Conservation (phyloP, 2,888 invertebrate species). For the Megamerina dolium region DNA sequence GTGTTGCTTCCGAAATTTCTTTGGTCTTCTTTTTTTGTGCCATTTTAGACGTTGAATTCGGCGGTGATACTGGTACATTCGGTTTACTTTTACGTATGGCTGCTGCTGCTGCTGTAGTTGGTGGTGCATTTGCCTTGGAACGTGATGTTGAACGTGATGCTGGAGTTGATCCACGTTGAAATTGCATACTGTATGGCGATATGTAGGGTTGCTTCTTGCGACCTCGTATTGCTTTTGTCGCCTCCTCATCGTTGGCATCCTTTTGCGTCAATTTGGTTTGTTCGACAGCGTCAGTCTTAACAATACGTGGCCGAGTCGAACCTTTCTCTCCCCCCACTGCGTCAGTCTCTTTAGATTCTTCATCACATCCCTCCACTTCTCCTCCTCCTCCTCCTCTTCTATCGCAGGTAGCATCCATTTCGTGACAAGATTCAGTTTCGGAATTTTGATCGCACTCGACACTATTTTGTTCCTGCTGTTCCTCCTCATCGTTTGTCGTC, state of each 20-base stretch:
- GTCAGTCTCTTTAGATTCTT: slow-evolving; percentile 6
- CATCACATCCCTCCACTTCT: slow-evolving; percentile 8
- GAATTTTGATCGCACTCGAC: slow-evolving; percentile 57
- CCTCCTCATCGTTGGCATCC: slow-evolving; percentile 41
- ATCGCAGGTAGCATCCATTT: slow-evolving; percentile 24
- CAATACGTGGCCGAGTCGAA: slow-evolving; percentile 17
- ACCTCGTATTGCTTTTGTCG: slow-evolving; percentile 40
- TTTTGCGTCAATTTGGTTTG: slow-evolving; percentile 51
- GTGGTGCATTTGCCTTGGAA: slow-evolving; percentile 21
- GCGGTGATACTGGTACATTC: slow-evolving; percentile 3
- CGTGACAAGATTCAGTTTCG: slow-evolving; percentile 52
- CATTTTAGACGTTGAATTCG: slow-evolving; percentile 15
- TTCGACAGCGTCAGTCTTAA: slow-evolving; percentile 41
- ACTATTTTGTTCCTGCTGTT: slow-evolving; percentile 45
- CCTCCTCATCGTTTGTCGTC: slow-evolving; percentile 37
- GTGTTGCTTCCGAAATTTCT: slow-evolving; percentile 21
- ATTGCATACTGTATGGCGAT: slow-evolving; percentile 54
- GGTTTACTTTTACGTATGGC: slow-evolving; percentile 16
- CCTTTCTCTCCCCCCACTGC: slow-evolving; percentile 4
- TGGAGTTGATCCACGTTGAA: slow-evolving; percentile 26
- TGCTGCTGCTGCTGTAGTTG: slow-evolving; percentile 15
- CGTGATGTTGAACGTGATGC: slow-evolving; percentile 1
- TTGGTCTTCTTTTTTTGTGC: slow-evolving; percentile 28
- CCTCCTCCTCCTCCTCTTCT: no score
- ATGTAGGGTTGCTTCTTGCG: slow-evolving; percentile 62